Percentiles rank a stretch among this genome's conserved stretches.
Evolutionary conservation across 2,888 invertebrate species (phyloP).

Genomic region (Psylliodes chrysocephalus): DNA sequence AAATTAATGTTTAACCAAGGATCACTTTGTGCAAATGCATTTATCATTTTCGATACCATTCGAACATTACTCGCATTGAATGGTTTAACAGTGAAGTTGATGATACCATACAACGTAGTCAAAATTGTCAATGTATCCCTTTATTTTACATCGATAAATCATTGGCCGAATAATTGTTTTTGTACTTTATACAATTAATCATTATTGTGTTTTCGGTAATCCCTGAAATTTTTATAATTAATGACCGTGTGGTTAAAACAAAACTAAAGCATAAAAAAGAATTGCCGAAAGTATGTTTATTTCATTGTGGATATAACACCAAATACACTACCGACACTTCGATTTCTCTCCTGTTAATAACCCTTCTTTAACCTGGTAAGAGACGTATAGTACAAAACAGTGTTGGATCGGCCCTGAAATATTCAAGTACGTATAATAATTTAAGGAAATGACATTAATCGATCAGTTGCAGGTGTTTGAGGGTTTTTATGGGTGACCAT

Average conservation of each 20-base stretch:
- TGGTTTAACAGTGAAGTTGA: slow-evolving; percentile 31
- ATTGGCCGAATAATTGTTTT: slow-evolving; percentile 31
- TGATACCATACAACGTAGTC: slow-evolving; percentile 27
- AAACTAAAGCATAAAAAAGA: too few species aligned
- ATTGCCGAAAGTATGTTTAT: too few species aligned
- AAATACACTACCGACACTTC: too few species aligned
- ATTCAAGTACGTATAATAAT: too few species aligned
- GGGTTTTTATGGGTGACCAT: too few species aligned
- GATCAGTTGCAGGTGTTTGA: too few species aligned
- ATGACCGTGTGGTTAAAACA: neutral
- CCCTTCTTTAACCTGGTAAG: too few species aligned
- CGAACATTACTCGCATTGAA: slow-evolving; percentile 18
- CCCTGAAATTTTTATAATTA: neutral
- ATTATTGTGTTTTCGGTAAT: slow-evolving; percentile 3
- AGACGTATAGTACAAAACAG: too few species aligned
- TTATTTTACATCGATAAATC: slow-evolving; percentile 26
- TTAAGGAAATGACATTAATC: too few species aligned
- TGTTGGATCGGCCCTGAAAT: too few species aligned
- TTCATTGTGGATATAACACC: too few species aligned
- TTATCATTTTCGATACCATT: slow-evolving; percentile 34
- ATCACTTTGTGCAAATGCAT: slow-evolving; percentile 33
- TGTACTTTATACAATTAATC: slow-evolving; percentile 20
- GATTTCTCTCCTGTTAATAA: too few species aligned
- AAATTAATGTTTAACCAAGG: slow-evolving; percentile 34
- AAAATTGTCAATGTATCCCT: slow-evolving; percentile 25